Evolutionary conservation across 2,113 vertebrate genomes (phyloP), one percentile per base, ranked within the genome.

Genomic region (Corythaeola cristata): DNA sequence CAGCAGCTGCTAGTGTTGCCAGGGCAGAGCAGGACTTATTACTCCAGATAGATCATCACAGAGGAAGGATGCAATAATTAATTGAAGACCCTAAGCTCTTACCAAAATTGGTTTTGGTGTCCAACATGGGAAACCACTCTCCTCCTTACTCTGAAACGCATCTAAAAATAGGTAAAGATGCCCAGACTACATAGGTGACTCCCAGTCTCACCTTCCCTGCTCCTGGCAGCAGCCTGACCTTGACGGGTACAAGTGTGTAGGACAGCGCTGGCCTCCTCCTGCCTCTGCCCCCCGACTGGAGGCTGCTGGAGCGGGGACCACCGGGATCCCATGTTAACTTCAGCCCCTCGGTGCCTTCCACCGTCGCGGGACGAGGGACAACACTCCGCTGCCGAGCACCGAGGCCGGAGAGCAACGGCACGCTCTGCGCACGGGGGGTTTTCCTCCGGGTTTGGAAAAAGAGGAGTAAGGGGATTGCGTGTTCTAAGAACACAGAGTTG

Each of bases 381-480:
- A 3, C 23, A 2, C 19, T 5, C 37, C 2, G 5, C 23, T 21
- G 28, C 59, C 12, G 5, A 60, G 67, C 74, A 35, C 59, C 8
- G 7, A 15, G 67, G 32, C 64, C 1, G 0, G 55, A 3, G 1
- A 3, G 11, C 3, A n/a, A 24, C 5, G 3, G 44, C 41, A 9
- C 1, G 0, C 21, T 8, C n/a, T 4, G 12, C 6, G 4, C 44
- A 35, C 7, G 0, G n/a, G 26, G 28, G 2, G 44, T 5, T 12
- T 76, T 4, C 78, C 78, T 12, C 12, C 72, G 18, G 62, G 41
- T n/a, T 49, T 30, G 7, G 30, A 47, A 12, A 20, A 67, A 10
- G 9, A 1, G 2, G 15, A 59, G 35, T 4, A n/a, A 18, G 15
- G 15, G 9, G 32, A 6, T 32, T 3, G 23, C 2, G 21, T 14